These are phyloP conservation scores for Eupristina koningsbergeri DNA, from an alignment of 1,140 invertebrate species.

Conservation along the genomic window DNA sequence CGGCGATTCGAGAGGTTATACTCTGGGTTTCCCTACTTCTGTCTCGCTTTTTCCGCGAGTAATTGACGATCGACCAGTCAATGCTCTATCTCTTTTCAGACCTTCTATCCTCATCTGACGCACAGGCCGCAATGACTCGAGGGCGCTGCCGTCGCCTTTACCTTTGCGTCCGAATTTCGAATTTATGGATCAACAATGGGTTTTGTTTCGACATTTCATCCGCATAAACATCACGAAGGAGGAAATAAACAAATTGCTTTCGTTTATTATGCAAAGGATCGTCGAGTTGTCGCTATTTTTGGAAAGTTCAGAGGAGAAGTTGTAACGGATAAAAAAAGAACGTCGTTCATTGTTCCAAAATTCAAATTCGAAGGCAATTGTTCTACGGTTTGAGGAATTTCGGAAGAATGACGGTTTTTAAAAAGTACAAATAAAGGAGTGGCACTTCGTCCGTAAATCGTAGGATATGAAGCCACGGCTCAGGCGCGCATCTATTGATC, in stretches of 20 bases:
- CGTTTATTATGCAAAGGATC: too few species aligned
- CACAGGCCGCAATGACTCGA: neutral
- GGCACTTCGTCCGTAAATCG: neutral
- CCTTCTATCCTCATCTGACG: neutral
- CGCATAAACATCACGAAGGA: too few species aligned
- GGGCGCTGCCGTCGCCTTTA: neutral
- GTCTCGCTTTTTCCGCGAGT: neutral
- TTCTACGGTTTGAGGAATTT: too few species aligned
- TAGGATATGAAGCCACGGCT: neutral
- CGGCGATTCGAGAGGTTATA: neutral
- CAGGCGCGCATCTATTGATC: conserved; percentile 26
- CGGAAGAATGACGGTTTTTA: too few species aligned
- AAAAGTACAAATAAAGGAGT: neutral
- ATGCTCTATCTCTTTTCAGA: neutral
- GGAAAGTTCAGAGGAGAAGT: too few species aligned
- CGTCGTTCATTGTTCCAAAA: too few species aligned
- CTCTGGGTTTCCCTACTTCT: neutral
- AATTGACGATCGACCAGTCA: neutral
- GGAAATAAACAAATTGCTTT: too few species aligned
- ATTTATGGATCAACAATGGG: neutral
- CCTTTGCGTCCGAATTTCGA: neutral
- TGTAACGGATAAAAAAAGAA: too few species aligned
- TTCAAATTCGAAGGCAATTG: too few species aligned
- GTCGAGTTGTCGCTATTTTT: too few species aligned
- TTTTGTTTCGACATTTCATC: too few species aligned